Evolutionary conservation across 2,797 vertebrate species (phyloP).

Genomic region (Danio tinwini): DNA sequence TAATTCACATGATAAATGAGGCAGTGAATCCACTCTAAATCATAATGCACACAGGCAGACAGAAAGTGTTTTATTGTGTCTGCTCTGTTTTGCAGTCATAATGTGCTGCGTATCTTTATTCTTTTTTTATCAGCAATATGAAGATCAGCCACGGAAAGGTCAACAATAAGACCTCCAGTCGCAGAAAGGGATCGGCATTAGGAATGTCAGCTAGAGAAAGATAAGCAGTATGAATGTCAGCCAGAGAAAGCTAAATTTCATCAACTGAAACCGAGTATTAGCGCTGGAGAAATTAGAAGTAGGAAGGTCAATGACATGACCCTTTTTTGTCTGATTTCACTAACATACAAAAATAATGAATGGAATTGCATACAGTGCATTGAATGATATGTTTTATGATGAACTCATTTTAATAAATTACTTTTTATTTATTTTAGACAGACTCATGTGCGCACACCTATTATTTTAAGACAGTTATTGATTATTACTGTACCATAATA

Average conservation of each 20-base stretch:
- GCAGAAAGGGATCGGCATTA: conserved; percentile 8
- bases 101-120: background rate
- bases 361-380: background rate
- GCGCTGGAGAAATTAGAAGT: background rate
- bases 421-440: background rate
- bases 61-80: conserved; percentile 4
- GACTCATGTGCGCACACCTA: no score
- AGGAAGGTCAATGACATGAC: conserved; percentile 8
- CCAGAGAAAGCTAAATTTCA: conserved; percentile 8
- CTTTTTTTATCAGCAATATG: conserved; percentile 15
- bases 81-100: background rate
- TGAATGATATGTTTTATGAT: background rate
- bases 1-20: conserved; percentile 39
- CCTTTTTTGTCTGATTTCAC: background rate
- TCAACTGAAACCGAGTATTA: conserved; percentile 1
- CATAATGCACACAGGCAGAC: conserved; percentile 1
- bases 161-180: conserved; percentile 7
- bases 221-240: conserved; percentile 19
- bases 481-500: no score
- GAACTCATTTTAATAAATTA: background rate
- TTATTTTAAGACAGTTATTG: no score
- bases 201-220: background rate
- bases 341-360: background rate
- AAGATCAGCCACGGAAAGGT: conserved; percentile 17
- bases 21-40: background rate